Percentiles rank a stretch among this genome's conserved stretches.
Evolutionary conservation across 2,113 vertebrate genomes (phyloP).

Genomic region (Otus sunia): DNA sequence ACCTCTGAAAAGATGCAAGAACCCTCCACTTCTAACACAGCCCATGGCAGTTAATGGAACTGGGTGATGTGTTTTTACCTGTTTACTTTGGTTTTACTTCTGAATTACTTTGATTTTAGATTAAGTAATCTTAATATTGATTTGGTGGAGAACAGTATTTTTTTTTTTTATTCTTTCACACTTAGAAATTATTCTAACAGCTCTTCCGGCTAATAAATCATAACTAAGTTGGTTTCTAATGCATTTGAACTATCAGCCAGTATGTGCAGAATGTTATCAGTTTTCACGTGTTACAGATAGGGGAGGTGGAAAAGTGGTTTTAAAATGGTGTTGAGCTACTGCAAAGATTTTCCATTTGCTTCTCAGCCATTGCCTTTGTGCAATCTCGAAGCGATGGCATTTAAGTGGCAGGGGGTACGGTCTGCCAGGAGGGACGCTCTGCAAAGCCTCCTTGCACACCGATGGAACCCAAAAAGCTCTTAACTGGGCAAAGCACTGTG

Average conservation of each 20-base stretch:
- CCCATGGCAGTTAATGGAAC: not conserved
- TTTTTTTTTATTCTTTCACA: not conserved
- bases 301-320: constrained; percentile 15
- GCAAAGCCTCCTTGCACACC: not conserved
- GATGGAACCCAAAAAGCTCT: not conserved
- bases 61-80: not conserved
- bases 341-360: constrained; percentile 28
- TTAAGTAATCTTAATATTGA: constrained; percentile 12
- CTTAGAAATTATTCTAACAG: not conserved
- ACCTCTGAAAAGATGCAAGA: not conserved
- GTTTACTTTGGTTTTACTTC: not conserved
- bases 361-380: not conserved
- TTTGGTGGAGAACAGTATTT: not conserved
- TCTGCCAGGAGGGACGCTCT: not conserved
- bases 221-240: not conserved
- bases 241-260: not conserved
- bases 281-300: not conserved
- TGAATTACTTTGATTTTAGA: not conserved
- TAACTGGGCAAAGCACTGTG: not conserved
- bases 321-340: not conserved
- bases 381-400: not conserved
- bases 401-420: not conserved
- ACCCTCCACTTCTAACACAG: not conserved
- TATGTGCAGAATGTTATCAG: constrained; percentile 41
- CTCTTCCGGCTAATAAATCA: constrained; percentile 46